These are phyloP conservation scores for Philotrypesis tridentata DNA, from an alignment of 1,140 invertebrate genomes.

Conservation along the genomic window DNA sequence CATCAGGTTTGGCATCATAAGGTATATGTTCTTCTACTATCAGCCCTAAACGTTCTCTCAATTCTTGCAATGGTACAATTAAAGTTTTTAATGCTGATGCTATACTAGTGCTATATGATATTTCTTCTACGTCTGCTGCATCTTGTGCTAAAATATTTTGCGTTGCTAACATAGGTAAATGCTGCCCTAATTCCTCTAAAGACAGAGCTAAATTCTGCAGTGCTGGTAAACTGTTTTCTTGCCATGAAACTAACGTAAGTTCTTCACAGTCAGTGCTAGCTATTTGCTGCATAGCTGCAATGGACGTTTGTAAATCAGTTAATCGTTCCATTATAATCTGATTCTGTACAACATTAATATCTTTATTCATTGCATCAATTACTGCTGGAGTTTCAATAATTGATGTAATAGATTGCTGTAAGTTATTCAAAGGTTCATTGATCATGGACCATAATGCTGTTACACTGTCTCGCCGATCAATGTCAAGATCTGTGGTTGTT, in stretches of 20 bases:
- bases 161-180: constrained; percentile 58
- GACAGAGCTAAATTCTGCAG: constrained; percentile 73
- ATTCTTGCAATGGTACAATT: constrained; percentile 72
- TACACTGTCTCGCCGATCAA: constrained; percentile 47
- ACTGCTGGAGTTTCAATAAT: constrained; percentile 53
- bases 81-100: constrained; percentile 62
- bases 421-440: constrained; percentile 55
- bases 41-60: constrained; percentile 74
- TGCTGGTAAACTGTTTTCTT: constrained; percentile 65
- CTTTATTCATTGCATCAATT: constrained; percentile 55
- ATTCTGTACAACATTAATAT: neutral
- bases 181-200: constrained; percentile 69
- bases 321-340: constrained; percentile 57
- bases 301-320: constrained; percentile 65
- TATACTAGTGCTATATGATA: constrained; percentile 49
- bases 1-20: constrained; percentile 3
- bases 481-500: constrained; percentile 29
- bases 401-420: constrained; percentile 60
- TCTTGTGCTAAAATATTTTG: constrained; percentile 57
- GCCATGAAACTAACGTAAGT: constrained; percentile 52
- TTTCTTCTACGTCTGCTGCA: constrained; percentile 50
- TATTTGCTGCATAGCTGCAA: constrained; percentile 67
- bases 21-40: constrained; percentile 66
- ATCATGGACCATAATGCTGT: constrained; percentile 54
- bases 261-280: constrained; percentile 55